These are phyloP conservation scores for Drosophila kambysellisi DNA, from an alignment of 2,888 invertebrate genomes.

Conservation along the genomic window DNA sequence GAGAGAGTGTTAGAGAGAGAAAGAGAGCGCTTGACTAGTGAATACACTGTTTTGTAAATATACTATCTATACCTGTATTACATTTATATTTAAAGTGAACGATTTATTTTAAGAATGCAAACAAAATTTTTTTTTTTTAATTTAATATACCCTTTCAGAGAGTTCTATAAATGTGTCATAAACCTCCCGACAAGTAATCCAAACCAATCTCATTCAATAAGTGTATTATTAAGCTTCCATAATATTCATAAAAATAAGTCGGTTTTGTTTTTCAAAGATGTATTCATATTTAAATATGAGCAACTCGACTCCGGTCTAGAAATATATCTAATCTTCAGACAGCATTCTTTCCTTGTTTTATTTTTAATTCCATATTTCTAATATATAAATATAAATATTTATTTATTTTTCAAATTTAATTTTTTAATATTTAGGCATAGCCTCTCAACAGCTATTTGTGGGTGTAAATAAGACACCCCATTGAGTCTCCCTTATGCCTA, in stretches of 20 bases:
- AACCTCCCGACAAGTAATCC: no score
- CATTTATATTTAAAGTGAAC: not conserved
- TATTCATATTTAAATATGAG: not conserved
- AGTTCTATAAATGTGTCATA: no score
- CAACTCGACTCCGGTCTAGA: not conserved
- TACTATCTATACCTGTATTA: not conserved
- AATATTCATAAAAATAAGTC: not conserved
- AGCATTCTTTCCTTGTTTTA: not conserved
- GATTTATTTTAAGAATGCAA: not conserved
- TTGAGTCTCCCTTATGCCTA: not conserved
- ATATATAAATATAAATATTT: no score
- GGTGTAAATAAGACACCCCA: not conserved
- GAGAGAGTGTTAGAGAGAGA: not conserved
- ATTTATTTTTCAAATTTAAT: no score
- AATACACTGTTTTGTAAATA: slow-evolving; percentile 8
- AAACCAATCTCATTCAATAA: not conserved
- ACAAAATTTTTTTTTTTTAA: no score
- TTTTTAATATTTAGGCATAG: not conserved
- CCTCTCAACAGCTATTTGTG: not conserved
- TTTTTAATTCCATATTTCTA: not conserved
- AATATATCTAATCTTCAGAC: not conserved
- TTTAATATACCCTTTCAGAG: not conserved
- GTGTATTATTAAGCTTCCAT: not conserved
- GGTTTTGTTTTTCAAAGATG: not conserved
- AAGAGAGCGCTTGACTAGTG: not conserved